Conservation (phyloP, 2,113 vertebrate species). For the Leucosticte australis region DNA sequence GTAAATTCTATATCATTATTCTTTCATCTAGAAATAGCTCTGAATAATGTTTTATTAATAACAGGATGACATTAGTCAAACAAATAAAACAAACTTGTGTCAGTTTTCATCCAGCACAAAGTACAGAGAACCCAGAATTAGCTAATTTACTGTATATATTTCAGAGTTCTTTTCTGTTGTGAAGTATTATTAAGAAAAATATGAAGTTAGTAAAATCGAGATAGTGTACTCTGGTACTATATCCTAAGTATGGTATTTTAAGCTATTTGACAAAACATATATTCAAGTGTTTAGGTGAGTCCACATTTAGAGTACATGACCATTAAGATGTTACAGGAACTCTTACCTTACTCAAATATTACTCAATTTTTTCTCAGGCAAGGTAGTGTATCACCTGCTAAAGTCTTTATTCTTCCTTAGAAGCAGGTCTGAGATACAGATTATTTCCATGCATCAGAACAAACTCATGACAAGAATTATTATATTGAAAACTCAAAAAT, state of each 20-base stretch:
- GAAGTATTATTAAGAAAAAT: not conserved
- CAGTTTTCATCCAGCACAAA: not conserved
- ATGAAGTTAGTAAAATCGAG: not conserved
- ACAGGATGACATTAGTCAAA: not conserved
- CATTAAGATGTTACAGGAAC: not conserved
- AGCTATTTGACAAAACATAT: not conserved
- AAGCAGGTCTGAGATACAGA: not conserved
- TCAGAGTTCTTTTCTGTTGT: not conserved
- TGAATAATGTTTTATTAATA: conserved; percentile 22
- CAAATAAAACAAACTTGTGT: not conserved
- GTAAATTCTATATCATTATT: not conserved
- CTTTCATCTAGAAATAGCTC: conserved; percentile 5
- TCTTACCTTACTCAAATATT: not conserved
- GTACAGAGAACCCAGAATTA: not conserved
- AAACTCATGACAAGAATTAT: not conserved
- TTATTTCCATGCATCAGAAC: not conserved
- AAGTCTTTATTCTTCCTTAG: not conserved
- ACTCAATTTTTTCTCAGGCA: not conserved
- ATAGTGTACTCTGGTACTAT: not conserved
- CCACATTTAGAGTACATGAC: not conserved
- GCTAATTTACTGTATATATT: not conserved
- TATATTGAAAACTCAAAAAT: not conserved
- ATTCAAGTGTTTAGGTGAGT: not conserved
- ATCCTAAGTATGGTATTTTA: not conserved
- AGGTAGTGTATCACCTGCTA: not conserved